Evolutionary conservation across 2,797 vertebrate genomes (phyloP).

Genomic region (Discoglossus pictus): DNA sequence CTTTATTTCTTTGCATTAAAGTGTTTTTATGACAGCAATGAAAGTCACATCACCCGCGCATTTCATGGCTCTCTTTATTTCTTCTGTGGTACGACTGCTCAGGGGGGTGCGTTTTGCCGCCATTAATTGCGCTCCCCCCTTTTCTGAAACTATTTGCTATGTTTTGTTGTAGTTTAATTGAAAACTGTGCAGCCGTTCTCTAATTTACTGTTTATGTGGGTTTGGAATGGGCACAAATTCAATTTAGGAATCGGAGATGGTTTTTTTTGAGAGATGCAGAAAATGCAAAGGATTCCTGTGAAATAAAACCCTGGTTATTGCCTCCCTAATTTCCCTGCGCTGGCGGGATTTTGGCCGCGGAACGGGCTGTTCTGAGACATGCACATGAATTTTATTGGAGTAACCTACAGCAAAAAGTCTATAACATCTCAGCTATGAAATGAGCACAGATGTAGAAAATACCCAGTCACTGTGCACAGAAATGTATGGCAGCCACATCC

Average conservation of each 20-base stretch:
- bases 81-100: not conserved
- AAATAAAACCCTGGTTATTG: conserved; percentile 67
- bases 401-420: conserved; percentile 5
- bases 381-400: conserved; percentile 27
- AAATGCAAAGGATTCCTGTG: conserved; percentile 71
- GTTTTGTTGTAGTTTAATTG: conserved; percentile 42
- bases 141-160: conserved; percentile 7
- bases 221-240: conserved; percentile 57
- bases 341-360: conserved; percentile 36
- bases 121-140: conserved; percentile 1
- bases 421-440: no score
- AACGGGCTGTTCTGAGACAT: conserved; percentile 1
- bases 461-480: no score
- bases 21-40: conserved; percentile 35
- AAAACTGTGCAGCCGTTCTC: conserved; percentile 59
- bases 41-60: conserved; percentile 10
- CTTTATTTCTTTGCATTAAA: conserved; percentile 4
- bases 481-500: no score
- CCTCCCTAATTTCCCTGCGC: conserved; percentile 59
- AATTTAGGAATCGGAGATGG: conserved; percentile 67
- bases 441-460: no score
- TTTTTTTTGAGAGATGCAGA: conserved; percentile 62
- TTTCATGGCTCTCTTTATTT: conserved; percentile 19
- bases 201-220: conserved; percentile 60
- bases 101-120: conserved; percentile 9